These are phyloP conservation scores for Trissoscelio sp. DNA, from an alignment of 2,888 invertebrate species.

Conservation along the genomic window DNA sequence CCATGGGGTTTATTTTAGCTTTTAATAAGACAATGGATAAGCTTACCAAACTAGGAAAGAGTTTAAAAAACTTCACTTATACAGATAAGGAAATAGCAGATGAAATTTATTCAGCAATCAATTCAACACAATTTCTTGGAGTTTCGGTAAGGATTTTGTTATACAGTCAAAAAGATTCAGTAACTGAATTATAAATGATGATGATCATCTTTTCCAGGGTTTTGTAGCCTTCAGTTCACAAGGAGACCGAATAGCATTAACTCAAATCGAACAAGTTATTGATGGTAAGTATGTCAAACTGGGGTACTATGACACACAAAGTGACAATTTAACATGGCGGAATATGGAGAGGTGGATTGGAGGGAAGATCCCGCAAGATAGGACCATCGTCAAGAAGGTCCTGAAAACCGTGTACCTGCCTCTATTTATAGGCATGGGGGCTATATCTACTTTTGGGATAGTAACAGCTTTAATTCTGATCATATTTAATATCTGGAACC, in stretches of 20 bases:
- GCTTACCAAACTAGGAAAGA: slow-evolving; percentile 90
- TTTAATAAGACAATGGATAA: slow-evolving; percentile 98
- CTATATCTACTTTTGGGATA: slow-evolving; percentile 95
- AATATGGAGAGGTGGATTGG: slow-evolving; percentile 96
- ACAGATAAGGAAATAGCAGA: slow-evolving; percentile 97
- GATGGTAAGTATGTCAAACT: slow-evolving; percentile 97
- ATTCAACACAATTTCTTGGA: slow-evolving; percentile 98
- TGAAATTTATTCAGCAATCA: slow-evolving; percentile 98
- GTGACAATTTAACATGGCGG: slow-evolving; percentile 97
- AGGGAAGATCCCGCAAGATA: slow-evolving; percentile 96
- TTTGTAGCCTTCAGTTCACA: slow-evolving; percentile 98
- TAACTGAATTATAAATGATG: not conserved
- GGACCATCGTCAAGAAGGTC: slow-evolving; percentile 94
- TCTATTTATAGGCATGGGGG: slow-evolving; percentile 96
- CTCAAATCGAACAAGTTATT: slow-evolving; percentile 98
- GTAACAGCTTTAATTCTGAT: slow-evolving; percentile 93
- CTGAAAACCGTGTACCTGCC: slow-evolving; percentile 94
- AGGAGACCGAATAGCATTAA: slow-evolving; percentile 99
- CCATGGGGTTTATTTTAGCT: no score
- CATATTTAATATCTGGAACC: slow-evolving; percentile 95
- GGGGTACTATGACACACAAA: slow-evolving; percentile 98
- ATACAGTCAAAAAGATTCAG: not conserved
- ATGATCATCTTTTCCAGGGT: slow-evolving; percentile 87
- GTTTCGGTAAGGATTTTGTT: slow-evolving; percentile 92
- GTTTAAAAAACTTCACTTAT: slow-evolving; percentile 97